Conservation (phyloP, 1,140 invertebrate genomes). For the Papilio xuthus region DNA sequence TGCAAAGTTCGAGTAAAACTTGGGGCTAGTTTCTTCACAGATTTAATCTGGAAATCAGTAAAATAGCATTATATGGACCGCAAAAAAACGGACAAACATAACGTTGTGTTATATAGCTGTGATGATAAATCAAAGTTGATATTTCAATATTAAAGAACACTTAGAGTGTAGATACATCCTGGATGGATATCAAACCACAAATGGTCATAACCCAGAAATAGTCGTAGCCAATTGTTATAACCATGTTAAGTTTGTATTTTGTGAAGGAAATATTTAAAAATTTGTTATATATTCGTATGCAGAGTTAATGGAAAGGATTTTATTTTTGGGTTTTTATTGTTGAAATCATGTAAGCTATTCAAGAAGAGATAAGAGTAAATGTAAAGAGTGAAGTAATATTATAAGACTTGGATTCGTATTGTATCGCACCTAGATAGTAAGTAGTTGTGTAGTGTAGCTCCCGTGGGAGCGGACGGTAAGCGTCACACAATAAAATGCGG, state of each 20-base stretch:
- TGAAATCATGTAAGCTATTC: conserved; percentile 22
- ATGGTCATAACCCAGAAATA: background rate
- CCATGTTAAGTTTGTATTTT: conserved; percentile 26
- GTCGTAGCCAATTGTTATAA: conserved; percentile 15
- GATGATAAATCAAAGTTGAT: background rate
- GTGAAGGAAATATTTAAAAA: conserved; percentile 7
- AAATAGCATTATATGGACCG: background rate
- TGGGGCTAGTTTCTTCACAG: background rate
- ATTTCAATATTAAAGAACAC: background rate
- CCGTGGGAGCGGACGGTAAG: conserved; percentile 51
- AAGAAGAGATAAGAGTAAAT: conserved; percentile 40
- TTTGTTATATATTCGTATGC: conserved; percentile 1
- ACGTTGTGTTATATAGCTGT: too few relatives aligned
- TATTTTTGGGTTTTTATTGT: conserved; percentile 28
- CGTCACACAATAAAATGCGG: conserved; percentile 38
- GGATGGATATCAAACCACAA: background rate
- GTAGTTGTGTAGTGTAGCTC: conserved; percentile 64
- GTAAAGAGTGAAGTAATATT: conserved; percentile 50
- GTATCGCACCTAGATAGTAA: conserved; percentile 75
- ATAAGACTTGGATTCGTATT: conserved; percentile 58
- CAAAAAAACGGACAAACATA: background rate
- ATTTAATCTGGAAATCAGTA: background rate
- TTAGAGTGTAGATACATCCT: background rate
- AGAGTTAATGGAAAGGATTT: background rate
- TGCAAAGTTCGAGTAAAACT: background rate